Conservation (phyloP, 2,113 vertebrate species). For the Sorex araneus region DNA sequence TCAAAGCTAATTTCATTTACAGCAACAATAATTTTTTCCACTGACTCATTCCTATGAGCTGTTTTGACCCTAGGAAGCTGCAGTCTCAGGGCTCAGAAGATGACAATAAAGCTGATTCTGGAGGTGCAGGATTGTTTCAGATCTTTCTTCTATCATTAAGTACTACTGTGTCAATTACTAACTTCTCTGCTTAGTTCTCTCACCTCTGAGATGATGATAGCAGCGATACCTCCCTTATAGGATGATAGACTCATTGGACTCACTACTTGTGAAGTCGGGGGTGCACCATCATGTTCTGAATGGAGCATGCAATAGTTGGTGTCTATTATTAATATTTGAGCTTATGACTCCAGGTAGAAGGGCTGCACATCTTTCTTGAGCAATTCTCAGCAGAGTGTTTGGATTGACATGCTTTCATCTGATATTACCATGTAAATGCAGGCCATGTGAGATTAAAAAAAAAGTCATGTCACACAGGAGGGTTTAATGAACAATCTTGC, state of each 20-base stretch:
- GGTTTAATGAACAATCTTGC: not conserved
- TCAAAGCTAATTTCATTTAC: rapidly evolving
- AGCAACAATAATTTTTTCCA: not conserved
- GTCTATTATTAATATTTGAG: not conserved
- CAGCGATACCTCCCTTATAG: not conserved
- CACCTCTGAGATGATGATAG: not conserved
- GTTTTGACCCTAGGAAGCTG: not conserved
- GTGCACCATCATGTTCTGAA: not conserved
- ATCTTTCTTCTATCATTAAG: not conserved
- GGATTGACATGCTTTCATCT: not conserved
- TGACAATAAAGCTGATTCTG: not conserved
- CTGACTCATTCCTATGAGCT: not conserved
- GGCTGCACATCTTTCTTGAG: not conserved
- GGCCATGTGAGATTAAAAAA: not conserved
- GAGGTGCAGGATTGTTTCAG: not conserved
- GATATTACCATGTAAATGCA: not conserved
- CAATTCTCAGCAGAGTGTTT: not conserved
- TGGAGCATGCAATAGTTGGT: not conserved
- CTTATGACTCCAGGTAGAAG: not conserved
- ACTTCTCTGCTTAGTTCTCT: constrained; percentile 6
- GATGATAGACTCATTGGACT: not conserved
- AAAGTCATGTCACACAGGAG: not conserved
- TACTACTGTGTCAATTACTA: not conserved
- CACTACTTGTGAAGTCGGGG: not conserved
- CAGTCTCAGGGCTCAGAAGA: not conserved